These are phyloP conservation scores for Lophius piscatorius DNA, from an alignment of 2,113 vertebrate genomes.

Conservation along the genomic window DNA sequence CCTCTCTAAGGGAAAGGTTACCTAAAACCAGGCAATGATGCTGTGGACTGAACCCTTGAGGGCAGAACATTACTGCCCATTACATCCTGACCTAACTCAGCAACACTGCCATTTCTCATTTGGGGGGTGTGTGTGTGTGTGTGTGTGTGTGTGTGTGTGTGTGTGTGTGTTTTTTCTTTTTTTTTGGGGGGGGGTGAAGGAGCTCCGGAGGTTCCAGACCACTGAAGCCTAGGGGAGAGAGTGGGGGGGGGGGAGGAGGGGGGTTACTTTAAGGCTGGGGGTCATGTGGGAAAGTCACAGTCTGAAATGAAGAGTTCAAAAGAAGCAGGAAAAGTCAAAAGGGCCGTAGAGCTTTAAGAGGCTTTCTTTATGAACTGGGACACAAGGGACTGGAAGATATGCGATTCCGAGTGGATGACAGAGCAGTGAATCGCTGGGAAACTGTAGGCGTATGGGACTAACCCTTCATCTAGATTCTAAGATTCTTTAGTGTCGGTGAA, in stretches of 20 bases:
- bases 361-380: slow-evolving; percentile 60
- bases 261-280: slow-evolving; percentile 60
- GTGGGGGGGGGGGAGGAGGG: not conserved
- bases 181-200: slow-evolving; percentile 56
- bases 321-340: slow-evolving; percentile 71
- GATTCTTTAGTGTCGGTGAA: too few species aligned
- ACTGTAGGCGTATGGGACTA: slow-evolving; percentile 20
- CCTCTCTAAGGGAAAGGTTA: slow-evolving; percentile 74
- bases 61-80: slow-evolving; percentile 74
- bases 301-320: slow-evolving; percentile 77
- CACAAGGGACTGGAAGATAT: slow-evolving; percentile 41
- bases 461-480: not conserved
- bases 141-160: slow-evolving; percentile 54
- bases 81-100: slow-evolving; percentile 77
- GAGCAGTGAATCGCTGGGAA: slow-evolving; percentile 18
- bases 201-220: slow-evolving; percentile 65
- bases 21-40: slow-evolving; percentile 63
- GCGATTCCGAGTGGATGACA: slow-evolving; percentile 24
- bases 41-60: slow-evolving; percentile 61
- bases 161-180: slow-evolving; percentile 52
- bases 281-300: slow-evolving; percentile 76
- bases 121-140: slow-evolving; percentile 53
- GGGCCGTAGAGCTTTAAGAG: slow-evolving; percentile 56
- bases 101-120: slow-evolving; percentile 80
- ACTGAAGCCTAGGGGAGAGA: slow-evolving; percentile 55